Evolutionary conservation across 2,797 vertebrate genomes (phyloP).

Genomic region (Platyrinchus mystaceus): DNA sequence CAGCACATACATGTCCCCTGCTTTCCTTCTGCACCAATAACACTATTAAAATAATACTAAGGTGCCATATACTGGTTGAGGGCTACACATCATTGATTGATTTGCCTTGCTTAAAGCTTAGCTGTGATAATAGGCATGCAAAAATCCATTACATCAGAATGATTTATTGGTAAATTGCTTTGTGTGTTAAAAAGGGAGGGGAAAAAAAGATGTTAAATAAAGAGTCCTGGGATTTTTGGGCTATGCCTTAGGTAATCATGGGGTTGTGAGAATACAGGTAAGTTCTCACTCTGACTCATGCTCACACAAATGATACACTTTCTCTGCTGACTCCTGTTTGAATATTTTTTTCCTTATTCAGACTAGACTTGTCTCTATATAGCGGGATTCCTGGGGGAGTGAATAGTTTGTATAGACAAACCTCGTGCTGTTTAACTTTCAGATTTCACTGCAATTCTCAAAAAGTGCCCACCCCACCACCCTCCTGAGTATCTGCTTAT

Average conservation of each 20-base stretch:
- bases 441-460: not conserved
- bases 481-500: not conserved
- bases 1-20: not conserved
- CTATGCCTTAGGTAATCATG: not conserved
- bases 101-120: slow-evolving; percentile 24
- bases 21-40: not conserved
- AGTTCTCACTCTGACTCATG: not conserved
- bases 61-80: fast-evolving
- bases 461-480: not conserved
- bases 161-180: slow-evolving; percentile 34
- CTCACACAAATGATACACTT: not conserved
- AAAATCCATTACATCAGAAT: not conserved
- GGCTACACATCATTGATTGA: not conserved
- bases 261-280: not conserved
- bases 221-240: not conserved
- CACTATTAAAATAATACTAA: not conserved
- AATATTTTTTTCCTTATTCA: not conserved
- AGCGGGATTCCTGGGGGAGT: not conserved
- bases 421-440: not conserved
- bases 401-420: not conserved
- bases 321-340: not conserved
- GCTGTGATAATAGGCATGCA: slow-evolving; percentile 19
- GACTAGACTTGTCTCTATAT: not conserved
- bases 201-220: not conserved
- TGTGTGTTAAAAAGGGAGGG: not conserved